Base-by-base conservation (phyloP, 2,113 vertebrate genomes). In the Scomber japonicus region DNA sequence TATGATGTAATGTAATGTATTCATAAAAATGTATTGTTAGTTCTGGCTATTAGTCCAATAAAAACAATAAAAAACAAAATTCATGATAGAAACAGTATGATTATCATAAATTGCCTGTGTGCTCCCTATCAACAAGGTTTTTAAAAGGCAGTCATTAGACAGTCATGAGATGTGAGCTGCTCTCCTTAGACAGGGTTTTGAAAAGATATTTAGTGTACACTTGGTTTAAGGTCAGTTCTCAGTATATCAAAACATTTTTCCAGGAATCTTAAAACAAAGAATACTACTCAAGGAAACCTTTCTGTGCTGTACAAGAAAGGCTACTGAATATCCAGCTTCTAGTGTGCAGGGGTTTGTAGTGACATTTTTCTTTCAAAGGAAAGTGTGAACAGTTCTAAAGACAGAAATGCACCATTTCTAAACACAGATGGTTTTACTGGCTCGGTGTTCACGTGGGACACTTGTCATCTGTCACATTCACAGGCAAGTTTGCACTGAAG, bases 221-320 rank as follows among this genome's bases (percentile, higher is more conserved):
- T 27, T 27, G 24, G 24, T 27, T 27, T 68, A 81, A 82, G 69
- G 74, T 74, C 69, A 85, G 76, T 72, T 88, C 13, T 81, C 4
- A 10, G n/a, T 40, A 63, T 45, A 55, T 56, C 17, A 57, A 45
- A 44, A 64, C 44, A 75, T 49, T 48, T 80, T 15, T 21, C 21
- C 30, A 44, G 2, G 13, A 79, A 65, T 60, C 27, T n/a, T 53
- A 24, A 19, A 57, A 67, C 46, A 40, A 60, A 66, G 31, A 78
- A 48, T 4, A 56, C 0, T 14, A 17, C 12, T 69, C 2, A 49
- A 80, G 71, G 53, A 9, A 67, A 55, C 16, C 27, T 53, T 49
- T 67, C 62, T 80, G 55, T 80, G 70, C 70, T 59, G 17, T 5
- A 14, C 17, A 15, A 61, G 15, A 71, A 27, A 54, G 11, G 6